Evolutionary conservation across 1,140 invertebrate genomes (phyloP).

Genomic region (Episyrphus balteatus): DNA sequence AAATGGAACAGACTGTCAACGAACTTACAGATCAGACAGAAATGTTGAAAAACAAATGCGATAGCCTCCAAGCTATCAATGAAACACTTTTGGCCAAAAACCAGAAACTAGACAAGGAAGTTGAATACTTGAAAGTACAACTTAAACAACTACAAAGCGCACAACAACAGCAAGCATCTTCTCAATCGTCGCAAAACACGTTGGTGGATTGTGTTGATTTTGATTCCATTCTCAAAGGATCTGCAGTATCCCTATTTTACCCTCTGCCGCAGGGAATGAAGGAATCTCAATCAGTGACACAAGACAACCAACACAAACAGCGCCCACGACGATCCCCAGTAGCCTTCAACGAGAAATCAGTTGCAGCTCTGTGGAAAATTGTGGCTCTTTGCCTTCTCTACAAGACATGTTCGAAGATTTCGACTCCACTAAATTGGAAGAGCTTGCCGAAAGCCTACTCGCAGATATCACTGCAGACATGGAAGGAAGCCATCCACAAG

Average conservation of each 20-base stretch:
- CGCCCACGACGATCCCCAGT: background rate
- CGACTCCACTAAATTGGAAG: slow-evolving; percentile 57
- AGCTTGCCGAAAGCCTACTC: slow-evolving; percentile 66
- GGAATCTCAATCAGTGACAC: slow-evolving; percentile 46
- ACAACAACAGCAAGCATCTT: slow-evolving; percentile 6
- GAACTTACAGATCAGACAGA: slow-evolving; percentile 53
- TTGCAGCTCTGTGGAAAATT: slow-evolving; percentile 51
- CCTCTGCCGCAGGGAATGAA: slow-evolving; percentile 66
- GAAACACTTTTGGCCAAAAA: slow-evolving; percentile 53
- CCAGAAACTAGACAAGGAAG: slow-evolving; percentile 43
- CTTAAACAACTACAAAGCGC: slow-evolving; percentile 27
- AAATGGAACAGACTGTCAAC: slow-evolving; percentile 65
- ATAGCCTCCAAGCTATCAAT: slow-evolving; percentile 52
- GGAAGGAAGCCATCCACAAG: slow-evolving; percentile 50
- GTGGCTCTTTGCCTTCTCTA: slow-evolving; percentile 65
- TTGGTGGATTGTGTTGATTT: slow-evolving; percentile 44
- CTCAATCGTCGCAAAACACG: slow-evolving; percentile 21
- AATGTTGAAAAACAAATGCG: slow-evolving; percentile 50
- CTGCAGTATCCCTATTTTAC: slow-evolving; percentile 57
- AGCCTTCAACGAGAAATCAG: slow-evolving; percentile 29
- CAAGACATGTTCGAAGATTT: slow-evolving; percentile 63
- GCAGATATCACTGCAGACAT: slow-evolving; percentile 65
- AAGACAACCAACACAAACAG: slow-evolving; percentile 35
- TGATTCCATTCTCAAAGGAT: slow-evolving; percentile 49
- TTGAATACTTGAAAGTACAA: slow-evolving; percentile 38